These are phyloP conservation scores for Macrocentrus cingulum DNA, from an alignment of 1,140 invertebrate species.

Conservation along the genomic window DNA sequence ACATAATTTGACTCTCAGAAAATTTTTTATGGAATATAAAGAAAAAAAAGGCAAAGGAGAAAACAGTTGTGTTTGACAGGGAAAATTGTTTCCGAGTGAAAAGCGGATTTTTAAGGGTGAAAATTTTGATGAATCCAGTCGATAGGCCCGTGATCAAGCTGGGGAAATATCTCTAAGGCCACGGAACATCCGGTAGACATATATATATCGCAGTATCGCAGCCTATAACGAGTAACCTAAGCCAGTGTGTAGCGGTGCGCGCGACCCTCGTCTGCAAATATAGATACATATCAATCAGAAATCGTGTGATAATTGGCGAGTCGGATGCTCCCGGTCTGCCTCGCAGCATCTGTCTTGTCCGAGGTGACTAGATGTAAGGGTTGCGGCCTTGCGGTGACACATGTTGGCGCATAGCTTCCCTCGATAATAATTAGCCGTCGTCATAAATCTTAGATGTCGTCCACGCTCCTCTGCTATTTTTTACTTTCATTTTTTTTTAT, in stretches of 20 bases:
- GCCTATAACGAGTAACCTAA: conserved; percentile 6
- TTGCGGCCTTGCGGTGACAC: conserved; percentile 31
- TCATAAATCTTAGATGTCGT: conserved; percentile 41
- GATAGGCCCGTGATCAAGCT: too few species aligned
- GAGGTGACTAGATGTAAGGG: conserved; percentile 36
- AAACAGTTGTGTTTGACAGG: too few species aligned
- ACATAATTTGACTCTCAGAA: too few species aligned
- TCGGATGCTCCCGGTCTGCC: too few species aligned
- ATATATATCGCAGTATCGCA: background rate
- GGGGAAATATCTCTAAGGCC: too few species aligned
- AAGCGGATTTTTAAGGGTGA: too few species aligned
- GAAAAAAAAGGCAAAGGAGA: too few species aligned
- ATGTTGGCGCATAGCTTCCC: conserved; percentile 28
- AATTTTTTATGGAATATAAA: too few species aligned
- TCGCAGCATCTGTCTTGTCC: conserved; percentile 31
- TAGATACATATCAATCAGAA: conserved; percentile 2
- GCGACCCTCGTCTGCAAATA: background rate
- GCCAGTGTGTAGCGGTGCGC: background rate
- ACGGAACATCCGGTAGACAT: background rate
- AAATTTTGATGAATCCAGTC: too few species aligned
- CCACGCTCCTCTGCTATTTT: background rate
- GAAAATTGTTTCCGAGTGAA: too few species aligned
- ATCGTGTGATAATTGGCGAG: background rate
- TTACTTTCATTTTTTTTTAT: conserved; percentile 1
- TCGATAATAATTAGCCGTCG: conserved; percentile 43